Evolutionary conservation across 1,140 invertebrate genomes (phyloP).

Genomic region (Drosophila chauvacae): DNA sequence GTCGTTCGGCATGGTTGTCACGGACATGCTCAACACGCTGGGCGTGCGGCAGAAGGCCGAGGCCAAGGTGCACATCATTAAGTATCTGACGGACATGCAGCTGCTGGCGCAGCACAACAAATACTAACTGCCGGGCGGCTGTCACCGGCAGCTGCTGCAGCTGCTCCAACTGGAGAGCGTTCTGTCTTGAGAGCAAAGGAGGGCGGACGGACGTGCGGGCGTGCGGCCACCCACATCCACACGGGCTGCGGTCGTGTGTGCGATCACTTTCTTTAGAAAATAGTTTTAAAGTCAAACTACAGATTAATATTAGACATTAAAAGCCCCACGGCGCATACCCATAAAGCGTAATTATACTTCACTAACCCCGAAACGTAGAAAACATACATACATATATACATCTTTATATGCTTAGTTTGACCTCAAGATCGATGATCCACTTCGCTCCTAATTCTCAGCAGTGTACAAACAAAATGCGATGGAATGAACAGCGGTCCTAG

Average conservation of each 20-base stretch:
- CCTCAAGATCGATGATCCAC: constrained; percentile 37
- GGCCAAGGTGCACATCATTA: constrained; percentile 81
- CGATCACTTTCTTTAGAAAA: constrained; percentile 52
- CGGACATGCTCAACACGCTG: constrained; percentile 82
- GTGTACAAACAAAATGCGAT: constrained; percentile 60
- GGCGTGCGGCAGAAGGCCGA: constrained; percentile 81
- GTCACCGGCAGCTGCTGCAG: constrained; percentile 64
- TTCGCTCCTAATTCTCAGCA: constrained; percentile 60
- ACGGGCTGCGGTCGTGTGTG: constrained; percentile 21
- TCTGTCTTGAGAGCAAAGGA: constrained; percentile 47
- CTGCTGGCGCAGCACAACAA: constrained; percentile 82
- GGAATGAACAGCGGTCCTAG: constrained; percentile 38
- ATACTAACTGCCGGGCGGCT: constrained; percentile 76
- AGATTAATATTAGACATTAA: constrained; percentile 65
- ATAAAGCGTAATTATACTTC: constrained; percentile 49
- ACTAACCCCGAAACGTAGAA: constrained; percentile 38
- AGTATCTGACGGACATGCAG: constrained; percentile 84
- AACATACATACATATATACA: constrained; percentile 48
- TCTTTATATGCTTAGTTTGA: constrained; percentile 55
- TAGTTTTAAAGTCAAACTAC: constrained; percentile 82
- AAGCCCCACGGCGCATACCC: constrained; percentile 37
- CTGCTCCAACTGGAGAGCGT: constrained; percentile 69
- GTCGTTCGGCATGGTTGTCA: constrained; percentile 82
- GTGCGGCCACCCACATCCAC: constrained; percentile 35
- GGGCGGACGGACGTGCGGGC: constrained; percentile 11